Conservation (phyloP, 1,140 invertebrate species). For the Plutomurus gul region DNA sequence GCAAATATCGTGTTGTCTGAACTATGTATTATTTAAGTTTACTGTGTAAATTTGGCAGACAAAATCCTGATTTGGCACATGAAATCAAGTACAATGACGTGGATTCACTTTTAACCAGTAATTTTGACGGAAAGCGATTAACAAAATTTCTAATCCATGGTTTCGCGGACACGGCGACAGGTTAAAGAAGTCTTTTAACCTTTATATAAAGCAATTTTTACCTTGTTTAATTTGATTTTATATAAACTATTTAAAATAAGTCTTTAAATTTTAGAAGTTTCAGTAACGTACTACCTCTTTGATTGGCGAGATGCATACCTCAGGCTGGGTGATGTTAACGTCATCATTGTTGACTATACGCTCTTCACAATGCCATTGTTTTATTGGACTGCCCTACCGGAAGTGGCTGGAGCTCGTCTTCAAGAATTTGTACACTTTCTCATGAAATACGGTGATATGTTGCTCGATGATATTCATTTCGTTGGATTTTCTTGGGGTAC, state of each 20-base stretch:
- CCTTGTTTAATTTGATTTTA: no score
- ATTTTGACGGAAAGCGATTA: slow-evolving; percentile 39
- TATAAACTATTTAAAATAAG: no score
- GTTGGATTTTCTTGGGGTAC: slow-evolving; percentile 48
- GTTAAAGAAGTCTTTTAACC: no score
- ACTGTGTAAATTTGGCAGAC: not conserved
- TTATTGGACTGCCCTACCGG: slow-evolving; percentile 43
- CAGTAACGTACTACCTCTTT: slow-evolving; percentile 35
- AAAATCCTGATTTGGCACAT: slow-evolving; percentile 50
- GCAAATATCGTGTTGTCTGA: not conserved
- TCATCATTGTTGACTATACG: slow-evolving; percentile 49
- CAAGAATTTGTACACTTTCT: slow-evolving; percentile 46
- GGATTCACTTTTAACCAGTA: slow-evolving; percentile 43
- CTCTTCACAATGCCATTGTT: slow-evolving; percentile 33
- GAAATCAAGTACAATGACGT: slow-evolving; percentile 43
- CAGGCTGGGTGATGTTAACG: slow-evolving; percentile 46
- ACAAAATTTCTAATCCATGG: slow-evolving; percentile 52
- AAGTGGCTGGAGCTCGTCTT: slow-evolving; percentile 41
- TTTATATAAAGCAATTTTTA: no score
- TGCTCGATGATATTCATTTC: slow-evolving; percentile 42
- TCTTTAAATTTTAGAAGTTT: no score
- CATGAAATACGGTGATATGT: not conserved
- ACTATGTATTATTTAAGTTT: not conserved
- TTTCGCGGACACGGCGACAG: slow-evolving; percentile 43
- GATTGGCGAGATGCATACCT: slow-evolving; percentile 44